Evolutionary conservation across 2,797 vertebrate genomes (phyloP), one percentile per base, ranked within the genome.

Genomic region (Cuculus canorus): DNA sequence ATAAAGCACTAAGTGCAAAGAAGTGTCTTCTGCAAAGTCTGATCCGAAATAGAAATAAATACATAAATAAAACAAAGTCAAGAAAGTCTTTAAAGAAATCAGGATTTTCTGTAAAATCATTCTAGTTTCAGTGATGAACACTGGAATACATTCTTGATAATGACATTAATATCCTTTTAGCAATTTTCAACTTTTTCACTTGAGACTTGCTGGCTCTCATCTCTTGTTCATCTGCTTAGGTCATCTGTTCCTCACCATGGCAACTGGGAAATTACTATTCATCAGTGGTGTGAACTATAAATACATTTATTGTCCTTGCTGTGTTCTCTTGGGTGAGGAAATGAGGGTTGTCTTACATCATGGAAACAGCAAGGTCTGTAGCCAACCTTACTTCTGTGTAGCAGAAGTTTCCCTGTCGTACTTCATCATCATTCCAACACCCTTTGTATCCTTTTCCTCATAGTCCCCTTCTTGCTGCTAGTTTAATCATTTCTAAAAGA

Each of bases 191-290:
- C 16, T 52, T 93, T 45, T 86, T 88, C 4, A 7, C 24, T 88
- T 43, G 37, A 65, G 73, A 88, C 4, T 22, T 83, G 11, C 78
- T 78, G 63, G 39, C 59, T 92, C 45, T 64, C 27, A 28, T 43
- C 0, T 0, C 11, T 64, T 82, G 10, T 85, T 92, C 71, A 43
- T 78, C 68, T 89, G 39, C 59, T 85, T 85, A 77, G 43, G 84
- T 96, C 75, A 77, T 70, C 39, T 77, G 28, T 79, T 93, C 39
- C 24, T 96, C 60, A 80, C 75, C 33, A 77, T 82, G 37, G 68
- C 37, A 94, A 86, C 80, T 17, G 17, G 27, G 35, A 91, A 91
- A 87, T 88, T 77, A 64, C 17, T 53, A 28, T 70, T 70, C 75
- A 61, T 39, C n/a, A 32, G 3, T 65, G 30, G 39, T 81, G 52